A percentile compares a stretch with the other conserved stretches of the same genome.
Conservation (phyloP, 2,113 vertebrate species). For the Dipodomys spectabilis region DNA sequence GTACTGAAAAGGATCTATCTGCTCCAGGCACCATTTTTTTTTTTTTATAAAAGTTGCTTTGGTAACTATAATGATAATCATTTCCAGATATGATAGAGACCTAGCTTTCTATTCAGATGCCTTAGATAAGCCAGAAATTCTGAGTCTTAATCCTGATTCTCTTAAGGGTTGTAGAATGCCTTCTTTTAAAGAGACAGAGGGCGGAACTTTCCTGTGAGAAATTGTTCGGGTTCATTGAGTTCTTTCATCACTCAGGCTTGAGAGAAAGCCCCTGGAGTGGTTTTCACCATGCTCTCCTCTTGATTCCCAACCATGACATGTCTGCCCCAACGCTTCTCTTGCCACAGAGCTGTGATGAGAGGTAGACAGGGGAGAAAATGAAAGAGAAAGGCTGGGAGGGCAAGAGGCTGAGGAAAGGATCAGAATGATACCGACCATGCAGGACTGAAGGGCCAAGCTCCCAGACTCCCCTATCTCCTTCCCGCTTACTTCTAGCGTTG, state of each 20-base stretch:
- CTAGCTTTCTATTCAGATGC: not conserved
- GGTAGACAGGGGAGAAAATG: too few relatives aligned
- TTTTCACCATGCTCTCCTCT: constrained; percentile 37
- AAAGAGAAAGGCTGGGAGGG: not conserved
- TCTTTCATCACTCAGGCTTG: constrained; percentile 68
- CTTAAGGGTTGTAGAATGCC: constrained; percentile 48
- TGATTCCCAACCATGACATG: constrained; percentile 38
- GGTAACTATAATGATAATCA: constrained; percentile 3
- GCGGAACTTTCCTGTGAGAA: constrained; percentile 76
- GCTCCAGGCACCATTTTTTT: not conserved
- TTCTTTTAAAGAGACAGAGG: constrained; percentile 63
- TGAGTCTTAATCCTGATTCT: constrained; percentile 42
- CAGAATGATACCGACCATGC: not conserved
- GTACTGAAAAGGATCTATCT: constrained; percentile 30
- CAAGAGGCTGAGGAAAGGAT: not conserved
- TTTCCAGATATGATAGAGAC: constrained; percentile 1
- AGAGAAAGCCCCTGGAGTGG: constrained; percentile 70
- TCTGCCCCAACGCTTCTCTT: not conserved
- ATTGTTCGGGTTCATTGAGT: constrained; percentile 65
- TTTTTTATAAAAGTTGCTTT: not conserved
- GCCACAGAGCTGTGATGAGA: not conserved
- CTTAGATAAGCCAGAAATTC: constrained; percentile 32
- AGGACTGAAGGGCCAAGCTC: not conserved
- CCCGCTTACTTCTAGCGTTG: constrained; percentile 15
- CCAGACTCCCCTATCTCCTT: not conserved